Conservation (phyloP, 2,797 vertebrate species). For the Hafferia zeledoni region DNA sequence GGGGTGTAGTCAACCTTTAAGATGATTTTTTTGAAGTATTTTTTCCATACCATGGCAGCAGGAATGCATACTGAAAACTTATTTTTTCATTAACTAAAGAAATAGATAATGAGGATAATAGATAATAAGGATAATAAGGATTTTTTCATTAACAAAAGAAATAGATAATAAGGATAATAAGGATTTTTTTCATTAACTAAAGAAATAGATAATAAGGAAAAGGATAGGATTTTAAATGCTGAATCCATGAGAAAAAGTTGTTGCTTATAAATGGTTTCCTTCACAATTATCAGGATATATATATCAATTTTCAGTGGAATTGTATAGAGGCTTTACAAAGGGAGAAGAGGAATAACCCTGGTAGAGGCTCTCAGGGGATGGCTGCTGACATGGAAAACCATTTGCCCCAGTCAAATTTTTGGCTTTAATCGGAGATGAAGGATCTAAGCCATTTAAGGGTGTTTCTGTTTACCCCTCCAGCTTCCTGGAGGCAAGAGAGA, state of each 20-base stretch:
- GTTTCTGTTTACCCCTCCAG: conserved; percentile 66
- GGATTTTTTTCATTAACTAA: background rate
- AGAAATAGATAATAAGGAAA: background rate
- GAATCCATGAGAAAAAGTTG: background rate
- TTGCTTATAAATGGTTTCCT: background rate
- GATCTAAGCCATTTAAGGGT: conserved; percentile 60
- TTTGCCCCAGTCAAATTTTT: conserved; percentile 54
- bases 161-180: background rate
- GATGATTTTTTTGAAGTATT: background rate
- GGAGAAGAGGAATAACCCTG: conserved; percentile 1
- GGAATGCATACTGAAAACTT: background rate
- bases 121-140: background rate
- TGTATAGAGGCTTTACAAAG: background rate
- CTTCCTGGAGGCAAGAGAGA: conserved; percentile 59
- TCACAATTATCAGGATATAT: background rate
- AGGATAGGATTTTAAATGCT: background rate
- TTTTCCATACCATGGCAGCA: background rate
- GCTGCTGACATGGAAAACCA: conserved; percentile 57
- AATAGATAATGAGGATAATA: fast-evolving
- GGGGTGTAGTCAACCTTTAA: background rate
- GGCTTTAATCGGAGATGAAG: conserved; percentile 65
- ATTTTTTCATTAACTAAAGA: background rate
- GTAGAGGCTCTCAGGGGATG: conserved; percentile 28
- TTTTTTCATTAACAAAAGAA: background rate
- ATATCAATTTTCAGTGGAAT: background rate